These are phyloP conservation scores for Sesia apiformis DNA, from an alignment of 2,888 invertebrate genomes.

Conservation along the genomic window DNA sequence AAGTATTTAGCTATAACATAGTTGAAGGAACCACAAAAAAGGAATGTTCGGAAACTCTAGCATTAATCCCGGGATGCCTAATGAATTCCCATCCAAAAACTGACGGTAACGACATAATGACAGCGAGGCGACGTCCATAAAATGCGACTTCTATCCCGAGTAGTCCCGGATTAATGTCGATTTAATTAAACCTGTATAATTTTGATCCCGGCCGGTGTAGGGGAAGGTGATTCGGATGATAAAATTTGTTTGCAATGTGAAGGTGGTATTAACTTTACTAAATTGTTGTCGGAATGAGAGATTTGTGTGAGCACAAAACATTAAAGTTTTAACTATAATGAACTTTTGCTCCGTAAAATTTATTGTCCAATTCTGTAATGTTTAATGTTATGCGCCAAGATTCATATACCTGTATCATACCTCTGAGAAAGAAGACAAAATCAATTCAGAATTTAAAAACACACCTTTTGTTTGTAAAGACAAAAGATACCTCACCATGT, in stretches of 20 bases:
- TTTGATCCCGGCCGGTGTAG: constrained; percentile 37
- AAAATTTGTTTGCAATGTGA: too few relatives aligned
- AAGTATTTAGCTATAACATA: not conserved
- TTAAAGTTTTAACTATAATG: too few relatives aligned
- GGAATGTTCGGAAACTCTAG: not conserved
- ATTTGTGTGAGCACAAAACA: too few relatives aligned
- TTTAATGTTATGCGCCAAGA: too few relatives aligned
- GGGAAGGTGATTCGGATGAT: constrained; percentile 14
- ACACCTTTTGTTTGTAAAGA: too few relatives aligned
- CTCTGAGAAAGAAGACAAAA: too few relatives aligned
- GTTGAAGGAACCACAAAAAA: not conserved
- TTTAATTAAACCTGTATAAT: constrained; percentile 72
- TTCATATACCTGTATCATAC: too few relatives aligned
- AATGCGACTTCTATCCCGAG: constrained; percentile 50
- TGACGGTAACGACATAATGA: constrained; percentile 64
- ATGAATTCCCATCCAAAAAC: constrained; percentile 22
- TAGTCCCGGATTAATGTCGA: constrained; percentile 65
- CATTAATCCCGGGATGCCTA: not conserved
- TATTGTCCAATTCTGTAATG: too few relatives aligned
- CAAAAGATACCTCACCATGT: too few relatives aligned
- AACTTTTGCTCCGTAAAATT: too few relatives aligned
- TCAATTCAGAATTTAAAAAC: too few relatives aligned
- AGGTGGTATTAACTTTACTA: not conserved
- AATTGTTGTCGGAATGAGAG: not conserved
- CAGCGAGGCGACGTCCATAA: constrained; percentile 40